Evolutionary conservation across 2,113 vertebrate genomes (phyloP), one percentile per base, ranked within the genome.

Genomic region (Hoplias malabaricus): DNA sequence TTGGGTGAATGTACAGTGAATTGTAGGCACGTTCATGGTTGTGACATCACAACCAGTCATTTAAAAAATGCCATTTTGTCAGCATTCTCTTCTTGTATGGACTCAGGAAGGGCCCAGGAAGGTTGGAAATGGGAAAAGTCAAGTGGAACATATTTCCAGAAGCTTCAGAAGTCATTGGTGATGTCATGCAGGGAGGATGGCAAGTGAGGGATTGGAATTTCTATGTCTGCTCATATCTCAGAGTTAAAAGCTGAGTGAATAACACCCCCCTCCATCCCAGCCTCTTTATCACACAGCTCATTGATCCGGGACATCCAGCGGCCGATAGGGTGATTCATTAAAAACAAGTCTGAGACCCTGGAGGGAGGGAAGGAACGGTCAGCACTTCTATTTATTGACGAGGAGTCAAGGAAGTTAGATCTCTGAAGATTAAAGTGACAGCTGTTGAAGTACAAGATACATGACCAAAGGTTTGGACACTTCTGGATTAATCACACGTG

Each of bases 261-360:
- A n/a, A 19, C 16, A 6, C 12, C 36, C 56, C 56, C 29, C 10
- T 46, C 25, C 12, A 62, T 59, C 31, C 13, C 61, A 12, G n/a
- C 13, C 31, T 75, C 34, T 66, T 21, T 56, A 31, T 43, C 43
- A 27, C 19, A 57, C 56, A 31, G 16, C 36, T 68, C 65, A 77
- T 69, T 77, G 75, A 77, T 69, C 38, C 53, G 16, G 33, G 16
- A 59, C 56, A 59, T 63, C 50, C n/a, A 66, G 2, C 7, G 59
- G 43, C 69, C 67, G 69, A 66, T 54, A 23, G 14, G 19, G 66
- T 81, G 67, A 76, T 71, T 76, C n/a, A 80, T 75, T 65, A 76
- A 56, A 50, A 46, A 57, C 13, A 38, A 46, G 61, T 46, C 19
- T 25, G 7, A 7, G 29, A 65, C 42, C 27, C 27, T 8, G 56